These are phyloP conservation scores for Oxyteleia sp. DNA, from an alignment of 2,888 invertebrate species.

Conservation along the genomic window DNA sequence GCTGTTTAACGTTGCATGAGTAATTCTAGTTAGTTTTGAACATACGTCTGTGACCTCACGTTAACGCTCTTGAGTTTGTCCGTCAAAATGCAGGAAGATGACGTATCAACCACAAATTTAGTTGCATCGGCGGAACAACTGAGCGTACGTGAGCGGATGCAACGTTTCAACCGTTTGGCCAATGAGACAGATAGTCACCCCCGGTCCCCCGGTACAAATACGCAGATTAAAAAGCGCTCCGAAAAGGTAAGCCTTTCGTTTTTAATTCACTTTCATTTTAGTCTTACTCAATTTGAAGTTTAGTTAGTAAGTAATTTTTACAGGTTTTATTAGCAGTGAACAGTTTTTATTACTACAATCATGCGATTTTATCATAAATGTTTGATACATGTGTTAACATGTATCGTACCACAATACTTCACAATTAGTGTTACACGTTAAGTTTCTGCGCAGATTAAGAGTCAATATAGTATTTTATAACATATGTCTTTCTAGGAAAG, in stretches of 20 bases:
- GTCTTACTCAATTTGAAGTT: too few species aligned
- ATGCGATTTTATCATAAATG: too few species aligned
- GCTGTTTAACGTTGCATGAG: slow-evolving; percentile 48
- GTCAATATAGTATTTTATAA: too few species aligned
- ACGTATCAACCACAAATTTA: slow-evolving; percentile 78
- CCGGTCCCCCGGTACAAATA: slow-evolving; percentile 81
- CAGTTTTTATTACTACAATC: too few species aligned
- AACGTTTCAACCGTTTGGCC: slow-evolving; percentile 97
- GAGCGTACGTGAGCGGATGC: slow-evolving; percentile 96
- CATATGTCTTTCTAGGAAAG: too few species aligned
- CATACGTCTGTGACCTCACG: slow-evolving; percentile 29
- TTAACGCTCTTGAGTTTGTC: slow-evolving; percentile 69
- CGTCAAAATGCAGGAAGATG: slow-evolving; percentile 84
- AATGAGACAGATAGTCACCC: slow-evolving; percentile 90
- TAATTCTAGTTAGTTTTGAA: slow-evolving; percentile 45
- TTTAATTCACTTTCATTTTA: too few species aligned
- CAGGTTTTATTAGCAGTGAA: too few species aligned
- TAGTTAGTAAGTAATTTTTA: too few species aligned
- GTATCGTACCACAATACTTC: too few species aligned
- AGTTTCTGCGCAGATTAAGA: too few species aligned
- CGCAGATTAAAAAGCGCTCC: slow-evolving; percentile 88
- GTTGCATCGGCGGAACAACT: slow-evolving; percentile 89
- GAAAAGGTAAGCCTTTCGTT: slow-evolving; percentile 90
- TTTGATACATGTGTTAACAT: too few species aligned
- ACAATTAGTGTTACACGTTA: too few species aligned